Evolutionary conservation across 2,113 vertebrate species (phyloP).

Genomic region (Miniopterus natalensis): DNA sequence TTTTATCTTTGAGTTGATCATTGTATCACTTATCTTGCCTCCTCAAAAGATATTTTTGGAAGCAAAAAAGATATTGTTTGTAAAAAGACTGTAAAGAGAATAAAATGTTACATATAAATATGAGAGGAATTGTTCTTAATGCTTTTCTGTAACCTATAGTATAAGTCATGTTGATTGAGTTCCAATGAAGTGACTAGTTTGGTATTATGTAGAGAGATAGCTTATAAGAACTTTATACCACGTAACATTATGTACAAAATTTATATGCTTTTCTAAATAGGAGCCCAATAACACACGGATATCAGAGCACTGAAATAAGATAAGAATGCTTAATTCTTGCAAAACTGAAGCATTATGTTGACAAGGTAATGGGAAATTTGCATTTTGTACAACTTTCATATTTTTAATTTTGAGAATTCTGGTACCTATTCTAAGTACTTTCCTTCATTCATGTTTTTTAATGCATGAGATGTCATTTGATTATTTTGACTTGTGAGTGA

Average conservation of each 20-base stretch:
- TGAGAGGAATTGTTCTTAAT: neutral
- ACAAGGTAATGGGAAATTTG: slow-evolving; percentile 35
- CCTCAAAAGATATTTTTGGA: neutral
- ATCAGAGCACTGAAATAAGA: slow-evolving; percentile 11
- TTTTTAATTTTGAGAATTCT: slow-evolving; percentile 52
- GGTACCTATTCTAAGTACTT: slow-evolving; percentile 12
- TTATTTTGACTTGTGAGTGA: slow-evolving; percentile 34
- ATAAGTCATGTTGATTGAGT: slow-evolving; percentile 40
- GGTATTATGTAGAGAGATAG: neutral
- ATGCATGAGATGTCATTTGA: neutral
- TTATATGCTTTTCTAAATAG: slow-evolving; percentile 12
- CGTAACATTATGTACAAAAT: slow-evolving; percentile 41
- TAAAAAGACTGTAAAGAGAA: slow-evolving; percentile 7
- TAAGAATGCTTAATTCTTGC: slow-evolving; percentile 58
- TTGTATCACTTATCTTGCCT: neutral
- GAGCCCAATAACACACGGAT: neutral
- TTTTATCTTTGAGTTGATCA: slow-evolving; percentile 10
- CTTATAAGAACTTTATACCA: slow-evolving; percentile 9
- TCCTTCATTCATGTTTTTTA: slow-evolving; percentile 38
- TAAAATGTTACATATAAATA: slow-evolving; percentile 1
- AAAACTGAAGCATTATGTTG: neutral
- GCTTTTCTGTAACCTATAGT: neutral
- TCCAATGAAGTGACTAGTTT: slow-evolving; percentile 49
- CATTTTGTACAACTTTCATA: slow-evolving; percentile 31
- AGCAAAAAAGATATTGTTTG: neutral